Evolutionary conservation across 2,888 invertebrate species (phyloP), one percentile per base, ranked within the genome.

Genomic region (Bellardia bayeri): DNA sequence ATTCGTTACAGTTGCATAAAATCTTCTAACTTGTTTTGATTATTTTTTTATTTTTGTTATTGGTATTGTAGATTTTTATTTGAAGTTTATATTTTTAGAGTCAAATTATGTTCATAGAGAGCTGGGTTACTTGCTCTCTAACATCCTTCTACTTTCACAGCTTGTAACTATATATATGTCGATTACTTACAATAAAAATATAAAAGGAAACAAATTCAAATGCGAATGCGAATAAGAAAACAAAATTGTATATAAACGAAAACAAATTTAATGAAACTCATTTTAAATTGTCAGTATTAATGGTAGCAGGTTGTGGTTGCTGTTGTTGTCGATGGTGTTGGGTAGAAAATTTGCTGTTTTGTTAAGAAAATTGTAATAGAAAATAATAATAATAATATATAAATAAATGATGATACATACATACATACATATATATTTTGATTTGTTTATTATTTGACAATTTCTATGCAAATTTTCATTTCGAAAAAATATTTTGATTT

Each of bases 371-470:
- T 13, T 13, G 23, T 64, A 33, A 56, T 49, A 30, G 42, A 64
- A 79, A 58, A 61, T 37, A 51, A 54, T 37, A 51, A 54, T 51
- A 74, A 68, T 58, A 82, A 80, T 23, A 23, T 23, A 75, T 69
- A 81, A 75, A 75, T 63, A 82, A 82, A 56, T 75, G 68, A 63
- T 82, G 68, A 84, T 84, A 23, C 23, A 23, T 23, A 23, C 23
- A 23, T 23, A 23, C 23, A 23, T 23, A 23, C 23, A 23, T 23
- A 23, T 23, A 23, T 23, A 66, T 69, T 83, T 72, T 81, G 83
- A 87, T 87, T 87, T 81, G 78, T 78, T 87, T 76, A 76, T 84
- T 87, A 82, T 82, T 74, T 80, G 58, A 78, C 81, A 79, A 81
- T 87, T 81, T 74, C 68, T 68, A 82, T 81, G 81, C 61, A 82